Evolutionary conservation across 1,140 invertebrate species (phyloP), one percentile per base, ranked within the genome.

Genomic region (Planococcus citri): DNA sequence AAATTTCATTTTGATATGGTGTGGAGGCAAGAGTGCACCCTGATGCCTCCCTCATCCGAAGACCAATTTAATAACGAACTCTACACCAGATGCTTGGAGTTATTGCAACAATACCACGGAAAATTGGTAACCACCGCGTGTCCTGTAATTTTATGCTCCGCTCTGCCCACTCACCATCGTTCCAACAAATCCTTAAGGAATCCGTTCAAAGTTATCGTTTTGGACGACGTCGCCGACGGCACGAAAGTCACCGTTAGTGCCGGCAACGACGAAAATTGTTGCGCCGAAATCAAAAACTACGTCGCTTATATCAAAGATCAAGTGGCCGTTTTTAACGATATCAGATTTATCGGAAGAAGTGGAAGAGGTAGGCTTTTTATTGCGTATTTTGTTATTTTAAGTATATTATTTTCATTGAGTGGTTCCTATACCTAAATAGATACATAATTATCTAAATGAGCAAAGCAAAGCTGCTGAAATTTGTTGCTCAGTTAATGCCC

Each of bases 181-280:
- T 95, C 92, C n/a, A 97, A 97, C 80, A 98, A 98, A 80, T 96
- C 94, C 0, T 81, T 98, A 21, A 95, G 95, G 10, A 88, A 92
- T 70, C 92, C 93, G 33, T 98, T 98, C 80, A 93, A 93, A 79
- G 90, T 95, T 73, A 89, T 95, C 3, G 90, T 92, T 1, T 79
- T 97, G 27, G 91, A 91, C 9, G 93, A 95, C 73, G 88, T 98
- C 4, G 88, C 90, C 72, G 95, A 98, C 78, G 95, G 95, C 1
- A 98, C 95, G 17, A 84, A 95, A 76, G 95, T 98, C 68, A 95
- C 92, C 1, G 88, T 98, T 8, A 79, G 87, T 17, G 95, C 95
- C 4, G 95, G 96, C 21, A 98, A 98, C 79, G 95, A 98, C 77
- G 95, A 98, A 78, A 98, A 98, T 79, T 96, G 88, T 77, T 95